A percentile compares a stretch with the other conserved stretches of the same genome.
These are phyloP conservation scores for Dicentrarchus labrax DNA, from an alignment of 2,113 vertebrate genomes.

Conservation along the genomic window DNA sequence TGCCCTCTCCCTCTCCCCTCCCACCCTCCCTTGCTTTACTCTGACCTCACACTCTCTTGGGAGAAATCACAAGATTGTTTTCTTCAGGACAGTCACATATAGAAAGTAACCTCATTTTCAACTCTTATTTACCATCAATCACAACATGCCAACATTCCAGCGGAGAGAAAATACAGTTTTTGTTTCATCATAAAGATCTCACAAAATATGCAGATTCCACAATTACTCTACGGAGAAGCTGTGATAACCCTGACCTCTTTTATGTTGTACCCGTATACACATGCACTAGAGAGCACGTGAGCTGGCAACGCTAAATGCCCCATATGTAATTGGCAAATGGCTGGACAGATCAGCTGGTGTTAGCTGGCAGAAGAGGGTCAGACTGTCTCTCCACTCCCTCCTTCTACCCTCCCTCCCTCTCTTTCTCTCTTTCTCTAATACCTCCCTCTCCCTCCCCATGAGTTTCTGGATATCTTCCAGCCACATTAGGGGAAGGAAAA, in stretches of 20 bases:
- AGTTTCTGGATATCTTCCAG: slow-evolving; percentile 89
- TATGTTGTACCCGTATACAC: slow-evolving; percentile 35
- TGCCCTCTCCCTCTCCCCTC: slow-evolving; percentile 74
- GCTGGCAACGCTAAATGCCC: slow-evolving; percentile 68
- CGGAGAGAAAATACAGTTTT: neutral
- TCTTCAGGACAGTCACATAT: slow-evolving; percentile 47
- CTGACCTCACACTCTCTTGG: slow-evolving; percentile 80
- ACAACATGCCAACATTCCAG: slow-evolving; percentile 23
- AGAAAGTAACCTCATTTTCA: slow-evolving; percentile 52
- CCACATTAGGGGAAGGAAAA: slow-evolving; percentile 90
- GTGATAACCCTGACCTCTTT: slow-evolving; percentile 45
- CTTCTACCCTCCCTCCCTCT: slow-evolving; percentile 51
- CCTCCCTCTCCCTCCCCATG: slow-evolving; percentile 58
- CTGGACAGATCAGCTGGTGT: slow-evolving; percentile 76
- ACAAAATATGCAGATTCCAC: slow-evolving; percentile 36
- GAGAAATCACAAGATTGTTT: slow-evolving; percentile 77
- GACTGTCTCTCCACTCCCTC: slow-evolving; percentile 81
- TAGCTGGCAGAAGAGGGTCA: slow-evolving; percentile 77
- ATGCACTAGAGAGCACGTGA: slow-evolving; percentile 45
- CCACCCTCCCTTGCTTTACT: slow-evolving; percentile 48
- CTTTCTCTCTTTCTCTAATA: slow-evolving; percentile 53
- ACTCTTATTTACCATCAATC: slow-evolving; percentile 46
- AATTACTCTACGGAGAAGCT: slow-evolving; percentile 3
- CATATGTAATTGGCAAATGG: slow-evolving; percentile 73
- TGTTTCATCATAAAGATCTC: slow-evolving; percentile 16